Conservation (phyloP, 2,888 invertebrate species). For the Calliopum simillimum region DNA sequence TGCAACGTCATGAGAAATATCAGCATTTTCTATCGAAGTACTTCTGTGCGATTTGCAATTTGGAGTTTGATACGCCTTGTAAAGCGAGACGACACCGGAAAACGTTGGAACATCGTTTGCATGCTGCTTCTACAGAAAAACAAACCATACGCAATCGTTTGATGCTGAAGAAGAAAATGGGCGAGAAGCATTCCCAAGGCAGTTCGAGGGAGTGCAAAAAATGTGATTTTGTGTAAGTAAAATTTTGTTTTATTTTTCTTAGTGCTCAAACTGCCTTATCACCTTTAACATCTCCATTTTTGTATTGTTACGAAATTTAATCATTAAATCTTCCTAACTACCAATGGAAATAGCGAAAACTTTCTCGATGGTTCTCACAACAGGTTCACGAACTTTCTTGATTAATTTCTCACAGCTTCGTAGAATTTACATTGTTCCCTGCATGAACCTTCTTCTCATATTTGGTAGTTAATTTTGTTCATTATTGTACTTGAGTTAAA, state of each 20-base stretch:
- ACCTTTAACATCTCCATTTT: background rate
- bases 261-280: background rate
- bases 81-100: slow-evolving; percentile 77
- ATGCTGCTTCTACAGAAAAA: slow-evolving; percentile 68
- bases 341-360: too few relatives aligned
- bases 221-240: slow-evolving; percentile 46
- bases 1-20: slow-evolving; percentile 76
- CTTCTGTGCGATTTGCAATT: slow-evolving; percentile 77
- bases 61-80: slow-evolving; percentile 72
- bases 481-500: too few relatives aligned
- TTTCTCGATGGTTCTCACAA: too few relatives aligned
- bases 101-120: slow-evolving; percentile 74
- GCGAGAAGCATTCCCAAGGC: background rate
- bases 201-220: slow-evolving; percentile 33
- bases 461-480: too few relatives aligned
- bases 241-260: background rate
- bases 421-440: too few relatives aligned
- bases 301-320: background rate
- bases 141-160: background rate
- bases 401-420: too few relatives aligned
- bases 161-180: slow-evolving; percentile 3
- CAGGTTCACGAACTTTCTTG: too few relatives aligned
- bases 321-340: too few relatives aligned
- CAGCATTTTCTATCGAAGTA: slow-evolving; percentile 73
- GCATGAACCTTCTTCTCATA: too few relatives aligned